Conservation (phyloP, 2,888 invertebrate species). For the Cantharis lateralis region DNA sequence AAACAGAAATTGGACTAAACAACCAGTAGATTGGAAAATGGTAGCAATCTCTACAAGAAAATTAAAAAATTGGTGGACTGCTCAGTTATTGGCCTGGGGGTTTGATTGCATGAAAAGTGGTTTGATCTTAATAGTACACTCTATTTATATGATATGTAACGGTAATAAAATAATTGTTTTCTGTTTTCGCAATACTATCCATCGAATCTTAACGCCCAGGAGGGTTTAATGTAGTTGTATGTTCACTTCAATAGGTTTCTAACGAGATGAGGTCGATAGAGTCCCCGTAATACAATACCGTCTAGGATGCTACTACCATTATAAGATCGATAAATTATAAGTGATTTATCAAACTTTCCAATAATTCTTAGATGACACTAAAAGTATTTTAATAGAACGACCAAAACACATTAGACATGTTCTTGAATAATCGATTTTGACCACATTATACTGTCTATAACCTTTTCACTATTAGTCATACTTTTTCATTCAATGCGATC, state of each 20-base stretch:
- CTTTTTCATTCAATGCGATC: background rate
- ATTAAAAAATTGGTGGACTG: background rate
- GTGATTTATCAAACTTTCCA: background rate
- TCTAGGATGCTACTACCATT: background rate
- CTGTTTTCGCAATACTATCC: background rate
- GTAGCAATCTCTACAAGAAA: background rate
- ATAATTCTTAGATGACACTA: background rate
- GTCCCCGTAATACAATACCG: slow-evolving; percentile 2
- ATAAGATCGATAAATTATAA: background rate
- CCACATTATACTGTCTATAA: background rate
- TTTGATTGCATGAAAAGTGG: background rate
- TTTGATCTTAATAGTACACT: background rate
- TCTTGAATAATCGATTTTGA: background rate
- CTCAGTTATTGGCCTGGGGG: background rate
- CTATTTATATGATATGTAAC: background rate
- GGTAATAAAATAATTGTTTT: slow-evolving; percentile 2
- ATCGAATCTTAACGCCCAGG: background rate
- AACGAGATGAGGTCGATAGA: slow-evolving; percentile 4
- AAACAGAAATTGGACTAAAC: background rate
- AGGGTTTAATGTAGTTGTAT: background rate
- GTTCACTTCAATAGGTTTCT: slow-evolving; percentile 6
- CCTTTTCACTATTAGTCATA: background rate
- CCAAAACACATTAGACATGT: background rate
- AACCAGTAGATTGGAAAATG: background rate
- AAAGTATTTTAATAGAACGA: background rate